Percentiles rank a stretch among this genome's conserved stretches.
phyloP scores from a whole-genome alignment of 2,797 vertebrate species.

The Typhlichthys subterraneus region DNA sequence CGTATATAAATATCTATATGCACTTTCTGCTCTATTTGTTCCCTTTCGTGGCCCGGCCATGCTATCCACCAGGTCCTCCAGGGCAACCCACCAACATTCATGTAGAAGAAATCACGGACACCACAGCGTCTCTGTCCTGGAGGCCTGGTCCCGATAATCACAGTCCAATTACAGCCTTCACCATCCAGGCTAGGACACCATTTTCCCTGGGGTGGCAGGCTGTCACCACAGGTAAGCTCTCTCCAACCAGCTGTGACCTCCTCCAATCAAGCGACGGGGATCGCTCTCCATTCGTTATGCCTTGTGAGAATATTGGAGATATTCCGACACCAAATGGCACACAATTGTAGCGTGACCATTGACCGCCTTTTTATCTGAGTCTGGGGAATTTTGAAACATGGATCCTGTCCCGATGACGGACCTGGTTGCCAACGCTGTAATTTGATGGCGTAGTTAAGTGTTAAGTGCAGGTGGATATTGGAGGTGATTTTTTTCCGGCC shows the following conservation, averaged over 20 bases:
- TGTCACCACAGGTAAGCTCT: slow-evolving; percentile 91
- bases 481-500: slow-evolving; percentile 31
- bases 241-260: slow-evolving; percentile 66
- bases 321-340: slow-evolving; percentile 42
- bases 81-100: slow-evolving; percentile 90
- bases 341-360: slow-evolving; percentile 53
- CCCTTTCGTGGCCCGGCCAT: slow-evolving; percentile 42
- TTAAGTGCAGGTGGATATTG: slow-evolving; percentile 9
- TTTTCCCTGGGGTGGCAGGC: slow-evolving; percentile 98
- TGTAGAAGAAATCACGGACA: slow-evolving; percentile 93
- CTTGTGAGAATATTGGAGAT: slow-evolving; percentile 60
- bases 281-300: slow-evolving; percentile 40
- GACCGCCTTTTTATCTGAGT: slow-evolving; percentile 60
- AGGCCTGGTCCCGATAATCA: slow-evolving; percentile 95
- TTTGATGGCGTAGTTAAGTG: slow-evolving; percentile 56
- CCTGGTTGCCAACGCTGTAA: slow-evolving; percentile 49
- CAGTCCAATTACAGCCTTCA: slow-evolving; percentile 92
- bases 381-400: slow-evolving; percentile 56
- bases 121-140: slow-evolving; percentile 94
- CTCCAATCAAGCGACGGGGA: slow-evolving; percentile 49
- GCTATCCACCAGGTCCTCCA: slow-evolving; percentile 86
- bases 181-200: slow-evolving; percentile 93
- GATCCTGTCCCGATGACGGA: slow-evolving; percentile 45
- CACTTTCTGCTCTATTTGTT: slow-evolving; percentile 14
- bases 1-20: not conserved